A percentile compares a stretch with the other conserved stretches of the same genome.
These are phyloP conservation scores for human (Homo sapiens) DNA, from an alignment of 2,113 vertebrate genomes.

Conservation along the genomic window DNA sequence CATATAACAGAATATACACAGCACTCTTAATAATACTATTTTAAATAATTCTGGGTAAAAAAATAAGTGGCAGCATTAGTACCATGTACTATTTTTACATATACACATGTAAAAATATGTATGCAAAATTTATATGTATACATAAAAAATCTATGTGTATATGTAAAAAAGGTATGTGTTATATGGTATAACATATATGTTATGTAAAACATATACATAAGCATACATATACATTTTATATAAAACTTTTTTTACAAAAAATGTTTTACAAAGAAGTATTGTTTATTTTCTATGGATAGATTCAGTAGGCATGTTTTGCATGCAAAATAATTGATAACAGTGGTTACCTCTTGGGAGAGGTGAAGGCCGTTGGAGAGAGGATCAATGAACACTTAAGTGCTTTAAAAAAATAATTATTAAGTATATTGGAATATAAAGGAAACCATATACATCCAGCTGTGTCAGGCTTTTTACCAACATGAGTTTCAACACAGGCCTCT, in stretches of 20 bases:
- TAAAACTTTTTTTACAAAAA: too few relatives aligned
- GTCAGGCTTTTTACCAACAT: background rate
- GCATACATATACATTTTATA: too few relatives aligned
- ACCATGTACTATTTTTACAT: background rate
- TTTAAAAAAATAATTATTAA: background rate
- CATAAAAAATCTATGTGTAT: too few relatives aligned
- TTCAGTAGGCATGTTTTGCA: background rate
- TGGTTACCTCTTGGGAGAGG: background rate
- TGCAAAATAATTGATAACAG: background rate
- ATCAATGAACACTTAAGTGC: background rate
- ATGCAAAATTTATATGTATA: too few relatives aligned
- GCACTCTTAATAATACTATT: background rate
- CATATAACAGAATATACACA: background rate
- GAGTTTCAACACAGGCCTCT: background rate
- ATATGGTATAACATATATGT: too few relatives aligned
- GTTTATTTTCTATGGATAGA: background rate
- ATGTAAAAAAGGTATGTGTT: too few relatives aligned
- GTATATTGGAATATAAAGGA: background rate
- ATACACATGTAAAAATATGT: background rate
- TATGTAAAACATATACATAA: too few relatives aligned
- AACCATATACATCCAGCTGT: accelerated
- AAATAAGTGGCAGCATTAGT: background rate
- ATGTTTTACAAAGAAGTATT: background rate
- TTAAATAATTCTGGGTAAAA: background rate
- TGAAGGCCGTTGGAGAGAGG: background rate